These are phyloP conservation scores for Cancer borealis DNA, from an alignment of 2,888 invertebrate species.

Conservation along the genomic window DNA sequence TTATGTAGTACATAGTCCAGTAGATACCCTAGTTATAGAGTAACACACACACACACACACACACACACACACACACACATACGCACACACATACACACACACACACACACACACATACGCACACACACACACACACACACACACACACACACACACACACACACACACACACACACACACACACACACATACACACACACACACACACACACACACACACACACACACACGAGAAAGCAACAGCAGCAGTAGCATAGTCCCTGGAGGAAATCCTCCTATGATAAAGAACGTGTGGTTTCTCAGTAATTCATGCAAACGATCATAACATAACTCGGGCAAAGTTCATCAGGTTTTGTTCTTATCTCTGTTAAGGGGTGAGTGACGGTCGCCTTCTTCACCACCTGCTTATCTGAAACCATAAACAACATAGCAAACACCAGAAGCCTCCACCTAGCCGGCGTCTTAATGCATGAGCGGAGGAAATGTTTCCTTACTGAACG, in stretches of 20 bases:
- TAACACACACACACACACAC: too few species aligned
- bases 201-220: not conserved
- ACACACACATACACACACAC: not conserved
- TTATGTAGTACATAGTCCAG: too few species aligned
- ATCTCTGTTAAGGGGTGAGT: not conserved
- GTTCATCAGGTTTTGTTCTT: not conserved
- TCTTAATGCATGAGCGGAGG: constrained; percentile 1
- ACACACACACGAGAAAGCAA: not conserved
- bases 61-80: too few species aligned
- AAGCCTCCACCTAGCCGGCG: not conserved
- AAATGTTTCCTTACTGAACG: constrained; percentile 11
- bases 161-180: not conserved
- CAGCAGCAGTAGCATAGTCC: not conserved
- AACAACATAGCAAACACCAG: not conserved
- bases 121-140: too few species aligned
- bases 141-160: too few species aligned
- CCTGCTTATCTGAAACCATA: constrained; percentile 20
- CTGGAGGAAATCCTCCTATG: not conserved
- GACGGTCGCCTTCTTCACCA: constrained; percentile 9
- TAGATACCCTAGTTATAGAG: too few species aligned
- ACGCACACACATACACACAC: too few species aligned
- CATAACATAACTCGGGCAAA: constrained; percentile 9
- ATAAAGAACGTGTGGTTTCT: not conserved
- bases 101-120: too few species aligned
- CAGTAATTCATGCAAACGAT: not conserved